phyloP scores from a whole-genome alignment of 2,797 vertebrate species.

The Craterocephalus amniculus region DNA sequence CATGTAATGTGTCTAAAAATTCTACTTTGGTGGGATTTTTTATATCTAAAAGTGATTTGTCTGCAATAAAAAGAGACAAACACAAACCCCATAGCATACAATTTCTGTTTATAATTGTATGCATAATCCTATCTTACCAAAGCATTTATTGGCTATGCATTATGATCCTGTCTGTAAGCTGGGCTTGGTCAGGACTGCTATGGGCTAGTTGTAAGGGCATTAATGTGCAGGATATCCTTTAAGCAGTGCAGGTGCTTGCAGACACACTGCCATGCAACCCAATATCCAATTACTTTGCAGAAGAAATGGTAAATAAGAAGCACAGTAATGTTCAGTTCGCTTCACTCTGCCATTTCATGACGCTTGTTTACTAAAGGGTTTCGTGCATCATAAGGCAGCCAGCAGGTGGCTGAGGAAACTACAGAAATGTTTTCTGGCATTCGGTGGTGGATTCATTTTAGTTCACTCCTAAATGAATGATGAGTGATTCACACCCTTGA shows the following conservation, averaged over 20 bases:
- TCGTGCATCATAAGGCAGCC: constrained; percentile 66
- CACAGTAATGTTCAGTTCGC: constrained; percentile 53
- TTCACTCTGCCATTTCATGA: constrained; percentile 59
- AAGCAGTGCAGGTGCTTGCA: constrained; percentile 67
- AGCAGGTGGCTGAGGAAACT: constrained; percentile 69
- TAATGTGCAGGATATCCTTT: constrained; percentile 71
- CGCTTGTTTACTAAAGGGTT: constrained; percentile 74
- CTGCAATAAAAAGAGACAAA: constrained; percentile 20
- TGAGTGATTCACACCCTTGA: constrained; percentile 59
- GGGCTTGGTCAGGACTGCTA: constrained; percentile 61
- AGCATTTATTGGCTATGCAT: constrained; percentile 9
- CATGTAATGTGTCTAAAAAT: constrained; percentile 6
- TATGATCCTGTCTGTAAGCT: constrained; percentile 42
- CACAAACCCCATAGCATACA: neutral
- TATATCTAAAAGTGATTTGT: neutral
- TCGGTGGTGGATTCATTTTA: constrained; percentile 60
- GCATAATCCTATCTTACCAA: constrained; percentile 36
- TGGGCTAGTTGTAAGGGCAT: constrained; percentile 65
- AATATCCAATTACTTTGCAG: constrained; percentile 74
- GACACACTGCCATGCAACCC: constrained; percentile 60
- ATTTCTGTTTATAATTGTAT: constrained; percentile 12
- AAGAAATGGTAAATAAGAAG: constrained; percentile 58
- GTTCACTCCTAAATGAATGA: constrained; percentile 67
- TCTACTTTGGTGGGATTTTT: constrained; percentile 9
- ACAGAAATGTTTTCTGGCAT: constrained; percentile 61